phyloP scores from a whole-genome alignment of 1,140 invertebrate species.

The Asobara japonica region DNA sequence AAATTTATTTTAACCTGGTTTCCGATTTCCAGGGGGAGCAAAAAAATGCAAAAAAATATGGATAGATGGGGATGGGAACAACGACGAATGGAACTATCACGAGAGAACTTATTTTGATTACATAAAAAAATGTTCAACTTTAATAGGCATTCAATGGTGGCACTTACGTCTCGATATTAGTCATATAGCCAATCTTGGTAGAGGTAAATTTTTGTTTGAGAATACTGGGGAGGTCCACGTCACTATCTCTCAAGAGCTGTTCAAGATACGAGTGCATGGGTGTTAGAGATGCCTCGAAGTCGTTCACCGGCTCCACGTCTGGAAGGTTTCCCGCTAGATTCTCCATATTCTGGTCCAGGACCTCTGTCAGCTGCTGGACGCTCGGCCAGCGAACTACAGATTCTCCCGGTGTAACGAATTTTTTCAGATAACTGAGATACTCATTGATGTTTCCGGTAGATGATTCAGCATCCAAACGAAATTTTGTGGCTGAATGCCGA shows the following conservation, averaged over 20 bases:
- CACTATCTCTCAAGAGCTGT: slow-evolving; percentile 47
- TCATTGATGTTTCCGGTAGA: slow-evolving; percentile 41
- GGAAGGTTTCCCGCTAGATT: slow-evolving; percentile 37
- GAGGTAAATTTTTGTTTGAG: slow-evolving; percentile 49
- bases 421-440: slow-evolving; percentile 50
- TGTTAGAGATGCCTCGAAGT: slow-evolving; percentile 56
- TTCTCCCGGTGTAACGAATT: slow-evolving; percentile 12
- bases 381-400: background rate
- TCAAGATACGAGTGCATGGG: slow-evolving; percentile 55
- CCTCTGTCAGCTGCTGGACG: slow-evolving; percentile 32
- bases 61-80: too few species aligned
- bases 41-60: too few species aligned
- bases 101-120: too few species aligned
- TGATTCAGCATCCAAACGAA: slow-evolving; percentile 49
- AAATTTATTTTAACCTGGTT: too few species aligned
- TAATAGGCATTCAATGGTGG: too few species aligned
- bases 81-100: too few species aligned
- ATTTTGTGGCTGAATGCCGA: slow-evolving; percentile 68
- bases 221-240: slow-evolving; percentile 48
- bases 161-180: slow-evolving; percentile 54
- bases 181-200: slow-evolving; percentile 55
- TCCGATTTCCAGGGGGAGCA: too few species aligned
- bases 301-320: slow-evolving; percentile 31
- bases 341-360: slow-evolving; percentile 44
- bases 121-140: too few species aligned